Conservation (phyloP, 2,888 invertebrate species). For the Drosophila maculinotata region DNA sequence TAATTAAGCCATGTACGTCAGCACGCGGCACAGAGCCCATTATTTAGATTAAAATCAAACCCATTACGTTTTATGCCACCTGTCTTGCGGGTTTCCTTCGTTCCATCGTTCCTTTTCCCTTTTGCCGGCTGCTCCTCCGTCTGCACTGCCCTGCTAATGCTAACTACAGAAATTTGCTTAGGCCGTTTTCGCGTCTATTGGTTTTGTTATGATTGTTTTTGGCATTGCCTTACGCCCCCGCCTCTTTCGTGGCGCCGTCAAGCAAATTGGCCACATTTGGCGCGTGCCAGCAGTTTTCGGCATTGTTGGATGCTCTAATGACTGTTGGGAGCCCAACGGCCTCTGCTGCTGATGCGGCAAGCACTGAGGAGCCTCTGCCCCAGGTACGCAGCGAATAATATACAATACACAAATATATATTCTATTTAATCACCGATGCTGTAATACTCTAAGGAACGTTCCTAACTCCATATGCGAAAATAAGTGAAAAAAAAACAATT, state of each 20-base stretch:
- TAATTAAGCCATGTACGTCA: constrained; percentile 75
- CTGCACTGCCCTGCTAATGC: no score
- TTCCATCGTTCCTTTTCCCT: constrained; percentile 2
- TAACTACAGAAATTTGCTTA: constrained; percentile 29
- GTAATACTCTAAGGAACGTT: constrained; percentile 15
- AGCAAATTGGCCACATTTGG: constrained; percentile 74
- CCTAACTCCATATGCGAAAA: no score
- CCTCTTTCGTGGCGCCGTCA: constrained; percentile 21
- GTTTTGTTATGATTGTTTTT: constrained; percentile 71
- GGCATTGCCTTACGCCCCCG: constrained; percentile 48
- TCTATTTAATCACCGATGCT: constrained; percentile 9
- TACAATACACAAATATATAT: constrained; percentile 1
- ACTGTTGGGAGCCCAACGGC: constrained; percentile 48
- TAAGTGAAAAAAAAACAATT: no score
- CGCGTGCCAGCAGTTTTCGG: constrained; percentile 65
- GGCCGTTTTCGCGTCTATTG: constrained; percentile 52
- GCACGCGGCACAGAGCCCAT: constrained; percentile 63
- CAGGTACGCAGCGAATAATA: constrained; percentile 2
- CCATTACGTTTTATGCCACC: constrained; percentile 74
- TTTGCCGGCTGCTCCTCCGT: background rate
- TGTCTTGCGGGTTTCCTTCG: constrained; percentile 46
- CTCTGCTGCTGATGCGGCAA: constrained; percentile 15
- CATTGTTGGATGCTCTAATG: constrained; percentile 62
- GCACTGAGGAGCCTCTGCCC: constrained; percentile 20
- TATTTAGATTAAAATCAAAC: constrained; percentile 80